These are phyloP conservation scores for Helicolenus hilgendorfi DNA, from an alignment of 2,797 vertebrate species.

Conservation along the genomic window DNA sequence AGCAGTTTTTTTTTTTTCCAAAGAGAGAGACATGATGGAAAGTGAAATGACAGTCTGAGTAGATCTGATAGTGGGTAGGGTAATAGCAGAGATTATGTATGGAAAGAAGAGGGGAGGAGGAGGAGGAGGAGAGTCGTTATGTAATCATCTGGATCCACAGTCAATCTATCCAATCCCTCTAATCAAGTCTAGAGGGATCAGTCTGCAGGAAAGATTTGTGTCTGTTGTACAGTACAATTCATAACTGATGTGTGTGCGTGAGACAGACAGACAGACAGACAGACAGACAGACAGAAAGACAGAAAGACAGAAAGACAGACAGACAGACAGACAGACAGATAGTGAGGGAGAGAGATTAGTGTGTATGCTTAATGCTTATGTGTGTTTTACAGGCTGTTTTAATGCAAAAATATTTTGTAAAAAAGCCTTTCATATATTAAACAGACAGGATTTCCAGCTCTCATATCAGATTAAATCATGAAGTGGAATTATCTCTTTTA, in stretches of 20 bases:
- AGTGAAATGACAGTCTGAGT: not conserved
- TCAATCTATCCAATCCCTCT: conserved; percentile 40
- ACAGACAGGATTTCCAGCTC: not conserved
- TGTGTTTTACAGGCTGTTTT: not conserved
- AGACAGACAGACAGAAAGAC: too few species aligned
- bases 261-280: not conserved
- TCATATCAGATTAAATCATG: not conserved
- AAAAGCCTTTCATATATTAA: not conserved
- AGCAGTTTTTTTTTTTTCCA: not conserved
- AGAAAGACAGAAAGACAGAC: not conserved
- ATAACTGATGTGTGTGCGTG: not conserved
- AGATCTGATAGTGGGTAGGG: not conserved
- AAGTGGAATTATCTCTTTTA: not conserved
- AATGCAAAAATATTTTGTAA: not conserved
- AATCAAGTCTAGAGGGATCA: conserved; percentile 45
- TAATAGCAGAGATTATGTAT: conserved; percentile 13
- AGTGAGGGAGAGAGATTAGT: not conserved
- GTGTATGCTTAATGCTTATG: not conserved
- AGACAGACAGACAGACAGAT: not conserved
- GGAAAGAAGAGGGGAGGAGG: not conserved
- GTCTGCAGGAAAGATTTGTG: conserved; percentile 17
- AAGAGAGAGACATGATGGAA: not conserved
- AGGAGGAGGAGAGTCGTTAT: conserved; percentile 9
- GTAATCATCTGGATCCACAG: conserved; percentile 48
- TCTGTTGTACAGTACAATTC: not conserved